Evolutionary conservation across 2,113 vertebrate species (phyloP).

Genomic region (Dolichallabes microphthalmus): DNA sequence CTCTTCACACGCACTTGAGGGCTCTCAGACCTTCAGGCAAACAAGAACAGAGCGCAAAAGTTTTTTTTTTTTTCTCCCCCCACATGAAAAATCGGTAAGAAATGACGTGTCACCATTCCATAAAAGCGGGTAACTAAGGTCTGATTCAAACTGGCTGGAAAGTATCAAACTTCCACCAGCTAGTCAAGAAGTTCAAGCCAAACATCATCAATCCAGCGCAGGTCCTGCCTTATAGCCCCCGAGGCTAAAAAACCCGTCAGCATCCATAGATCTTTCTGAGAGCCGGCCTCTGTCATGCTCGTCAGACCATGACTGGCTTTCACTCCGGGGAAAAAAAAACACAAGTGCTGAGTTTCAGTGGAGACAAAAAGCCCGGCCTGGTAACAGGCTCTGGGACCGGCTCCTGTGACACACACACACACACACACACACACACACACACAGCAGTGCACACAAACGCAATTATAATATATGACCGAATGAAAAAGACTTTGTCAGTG

Average conservation of each 20-base stretch:
- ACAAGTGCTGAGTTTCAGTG: slow-evolving; percentile 57
- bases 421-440: slow-evolving; percentile 7
- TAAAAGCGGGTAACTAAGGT: background rate
- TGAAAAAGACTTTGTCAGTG: slow-evolving; percentile 32
- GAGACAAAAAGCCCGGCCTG: slow-evolving; percentile 20
- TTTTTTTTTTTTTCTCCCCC: background rate
- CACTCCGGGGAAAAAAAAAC: slow-evolving; percentile 43
- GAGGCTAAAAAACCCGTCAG: slow-evolving; percentile 43
- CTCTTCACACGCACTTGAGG: slow-evolving; percentile 35
- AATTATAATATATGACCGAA: slow-evolving; percentile 40
- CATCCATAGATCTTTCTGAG: slow-evolving; percentile 43
- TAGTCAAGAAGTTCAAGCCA: slow-evolving; percentile 28
- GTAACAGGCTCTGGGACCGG: slow-evolving; percentile 21
- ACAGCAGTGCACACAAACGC: background rate
- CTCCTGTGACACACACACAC: slow-evolving; percentile 29
- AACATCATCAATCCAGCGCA: slow-evolving; percentile 29
- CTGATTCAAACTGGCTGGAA: slow-evolving; percentile 17
- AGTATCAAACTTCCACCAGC: slow-evolving; percentile 12
- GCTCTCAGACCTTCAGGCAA: slow-evolving; percentile 22
- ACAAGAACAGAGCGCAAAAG: slow-evolving; percentile 9
- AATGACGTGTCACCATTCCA: background rate
- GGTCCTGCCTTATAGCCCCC: slow-evolving; percentile 38
- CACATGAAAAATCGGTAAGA: background rate
- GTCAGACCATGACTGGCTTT: slow-evolving; percentile 43
- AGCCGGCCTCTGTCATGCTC: slow-evolving; percentile 40